Evolutionary conservation across 2,888 invertebrate genomes (phyloP).

Genomic region (Venustoraphidia nigricollis): DNA sequence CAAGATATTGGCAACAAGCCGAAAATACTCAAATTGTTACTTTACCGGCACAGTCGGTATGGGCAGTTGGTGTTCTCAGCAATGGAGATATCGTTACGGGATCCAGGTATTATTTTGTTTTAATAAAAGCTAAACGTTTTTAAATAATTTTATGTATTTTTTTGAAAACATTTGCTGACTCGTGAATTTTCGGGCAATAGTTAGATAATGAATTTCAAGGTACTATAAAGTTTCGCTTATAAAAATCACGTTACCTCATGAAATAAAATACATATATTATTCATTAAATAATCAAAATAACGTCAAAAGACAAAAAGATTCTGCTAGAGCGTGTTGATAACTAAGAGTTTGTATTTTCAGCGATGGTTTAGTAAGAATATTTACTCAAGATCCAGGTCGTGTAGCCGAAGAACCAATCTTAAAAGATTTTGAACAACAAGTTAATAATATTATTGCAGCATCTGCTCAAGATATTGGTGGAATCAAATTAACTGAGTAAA

Average conservation of each 20-base stretch:
- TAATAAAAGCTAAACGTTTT: not conserved
- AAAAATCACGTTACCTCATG: too few relatives aligned
- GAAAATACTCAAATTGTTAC: conserved; percentile 48
- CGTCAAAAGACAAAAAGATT: too few relatives aligned
- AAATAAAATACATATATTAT: too few relatives aligned
- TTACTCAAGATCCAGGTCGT: conserved; percentile 56
- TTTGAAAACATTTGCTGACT: too few relatives aligned
- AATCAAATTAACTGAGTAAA: conserved; percentile 69
- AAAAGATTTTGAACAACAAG: conserved; percentile 55
- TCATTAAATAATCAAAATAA: too few relatives aligned
- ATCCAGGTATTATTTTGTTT: conserved; percentile 18
- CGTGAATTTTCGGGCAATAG: too few relatives aligned
- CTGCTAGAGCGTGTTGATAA: too few relatives aligned
- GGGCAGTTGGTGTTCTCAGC: conserved; percentile 64
- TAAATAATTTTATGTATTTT: too few relatives aligned
- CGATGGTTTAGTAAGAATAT: conserved; percentile 78
- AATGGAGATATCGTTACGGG: conserved; percentile 89
- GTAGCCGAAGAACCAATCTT: conserved; percentile 46
- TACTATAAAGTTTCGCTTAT: too few relatives aligned
- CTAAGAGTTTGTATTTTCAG: conserved; percentile 31
- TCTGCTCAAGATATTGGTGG: conserved; percentile 65
- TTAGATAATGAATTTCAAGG: too few relatives aligned
- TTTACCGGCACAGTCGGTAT: conserved; percentile 78
- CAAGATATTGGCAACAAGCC: conserved; percentile 62
- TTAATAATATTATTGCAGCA: conserved; percentile 44